Evolutionary conservation across 2,888 invertebrate species (phyloP).

Genomic region (Ormia ochracea): DNA sequence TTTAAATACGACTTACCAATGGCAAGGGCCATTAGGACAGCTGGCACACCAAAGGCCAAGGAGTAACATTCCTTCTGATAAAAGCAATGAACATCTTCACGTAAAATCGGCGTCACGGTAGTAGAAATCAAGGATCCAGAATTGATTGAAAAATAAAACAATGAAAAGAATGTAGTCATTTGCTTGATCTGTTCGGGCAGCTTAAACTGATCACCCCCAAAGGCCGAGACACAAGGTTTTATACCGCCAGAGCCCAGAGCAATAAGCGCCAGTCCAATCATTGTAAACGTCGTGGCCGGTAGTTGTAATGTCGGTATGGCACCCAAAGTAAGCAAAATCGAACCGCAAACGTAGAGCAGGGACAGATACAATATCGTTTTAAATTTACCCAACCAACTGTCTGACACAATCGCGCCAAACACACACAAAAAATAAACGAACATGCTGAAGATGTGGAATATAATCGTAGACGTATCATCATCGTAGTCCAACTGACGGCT

Average conservation of each 20-base stretch:
- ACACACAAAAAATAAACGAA: conserved; percentile 87
- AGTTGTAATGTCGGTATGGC: conserved; percentile 79
- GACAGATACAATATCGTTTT: conserved; percentile 85
- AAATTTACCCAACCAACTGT: conserved; percentile 88
- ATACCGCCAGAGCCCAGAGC: conserved; percentile 89
- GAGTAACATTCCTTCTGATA: conserved; percentile 83
- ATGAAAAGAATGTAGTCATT: conserved; percentile 84
- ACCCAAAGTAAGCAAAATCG: conserved; percentile 81
- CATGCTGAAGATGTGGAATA: conserved; percentile 85
- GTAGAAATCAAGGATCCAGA: conserved; percentile 85
- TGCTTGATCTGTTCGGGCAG: conserved; percentile 82
- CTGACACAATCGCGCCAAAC: conserved; percentile 87
- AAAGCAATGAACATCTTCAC: conserved; percentile 83
- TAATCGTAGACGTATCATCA: conserved; percentile 83
- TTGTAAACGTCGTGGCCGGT: conserved; percentile 79
- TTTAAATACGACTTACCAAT: conserved; percentile 78
- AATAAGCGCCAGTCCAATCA: conserved; percentile 83
- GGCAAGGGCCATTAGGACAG: conserved; percentile 83
- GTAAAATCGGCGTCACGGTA: conserved; percentile 84
- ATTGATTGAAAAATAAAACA: conserved; percentile 84
- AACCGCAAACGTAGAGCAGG: conserved; percentile 84
- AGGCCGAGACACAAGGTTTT: conserved; percentile 88
- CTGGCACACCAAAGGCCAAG: conserved; percentile 87
- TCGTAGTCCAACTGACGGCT: conserved; percentile 81
- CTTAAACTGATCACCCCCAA: conserved; percentile 88